Percentiles rank a stretch among this genome's conserved stretches.
Evolutionary conservation across 2,888 invertebrate species (phyloP).

Genomic region (Alviniconcha strummeri): DNA sequence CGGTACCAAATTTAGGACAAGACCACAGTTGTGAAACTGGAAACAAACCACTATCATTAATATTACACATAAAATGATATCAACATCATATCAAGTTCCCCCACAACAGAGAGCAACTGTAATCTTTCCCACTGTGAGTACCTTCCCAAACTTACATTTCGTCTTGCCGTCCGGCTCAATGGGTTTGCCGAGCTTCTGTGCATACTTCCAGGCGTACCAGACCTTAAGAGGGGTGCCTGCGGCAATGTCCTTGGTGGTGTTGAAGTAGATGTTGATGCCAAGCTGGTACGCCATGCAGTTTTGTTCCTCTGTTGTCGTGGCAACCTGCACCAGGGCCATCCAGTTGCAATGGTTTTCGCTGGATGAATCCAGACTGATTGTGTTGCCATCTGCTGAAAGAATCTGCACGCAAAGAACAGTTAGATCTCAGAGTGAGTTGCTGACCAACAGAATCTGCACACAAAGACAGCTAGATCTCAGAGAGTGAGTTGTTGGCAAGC

Average conservation of each 20-base stretch:
- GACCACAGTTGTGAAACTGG: no score
- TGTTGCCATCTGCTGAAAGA: constrained; percentile 67
- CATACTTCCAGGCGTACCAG: constrained; percentile 80
- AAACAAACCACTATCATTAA: no score
- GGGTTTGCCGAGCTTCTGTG: constrained; percentile 75
- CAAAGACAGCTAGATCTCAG: neutral
- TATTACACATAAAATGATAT: no score
- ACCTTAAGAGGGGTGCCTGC: constrained; percentile 77
- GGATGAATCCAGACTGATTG: constrained; percentile 77
- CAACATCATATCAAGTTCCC: no score
- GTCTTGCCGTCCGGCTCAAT: constrained; percentile 59
- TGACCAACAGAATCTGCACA: no score
- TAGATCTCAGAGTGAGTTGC: neutral
- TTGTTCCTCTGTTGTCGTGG: constrained; percentile 75
- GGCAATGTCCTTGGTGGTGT: constrained; percentile 72
- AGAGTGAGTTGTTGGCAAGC: neutral
- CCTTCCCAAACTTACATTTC: constrained; percentile 52
- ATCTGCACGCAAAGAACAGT: constrained; percentile 31
- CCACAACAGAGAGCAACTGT: no score
- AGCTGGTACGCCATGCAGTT: constrained; percentile 80
- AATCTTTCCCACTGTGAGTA: no score
- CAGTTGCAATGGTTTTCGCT: constrained; percentile 79
- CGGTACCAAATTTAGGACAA: no score
- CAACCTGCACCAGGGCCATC: constrained; percentile 78
- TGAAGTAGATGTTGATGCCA: constrained; percentile 67